phyloP scores from a whole-genome alignment of 2,888 invertebrate species.

The Ecliptopera silaceata region DNA sequence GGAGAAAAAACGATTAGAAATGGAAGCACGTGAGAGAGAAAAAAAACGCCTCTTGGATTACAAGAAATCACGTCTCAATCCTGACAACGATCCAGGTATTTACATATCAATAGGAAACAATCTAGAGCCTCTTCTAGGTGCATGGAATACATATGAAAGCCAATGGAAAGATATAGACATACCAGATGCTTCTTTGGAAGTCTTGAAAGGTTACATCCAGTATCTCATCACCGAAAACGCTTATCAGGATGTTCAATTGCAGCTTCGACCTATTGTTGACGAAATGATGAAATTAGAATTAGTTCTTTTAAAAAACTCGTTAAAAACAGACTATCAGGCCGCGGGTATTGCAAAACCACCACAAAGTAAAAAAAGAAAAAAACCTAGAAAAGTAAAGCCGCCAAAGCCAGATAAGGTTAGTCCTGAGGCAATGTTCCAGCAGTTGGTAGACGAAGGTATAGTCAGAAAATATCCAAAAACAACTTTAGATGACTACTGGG shows the following conservation, averaged over 20 bases:
- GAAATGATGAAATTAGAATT: constrained; percentile 85
- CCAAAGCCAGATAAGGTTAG: constrained; percentile 85
- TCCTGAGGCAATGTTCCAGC: constrained; percentile 87
- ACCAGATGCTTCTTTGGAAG: constrained; percentile 79
- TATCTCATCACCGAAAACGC: constrained; percentile 86
- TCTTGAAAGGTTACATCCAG: constrained; percentile 84
- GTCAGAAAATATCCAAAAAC: constrained; percentile 84
- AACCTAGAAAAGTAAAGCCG: constrained; percentile 66
- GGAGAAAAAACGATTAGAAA: constrained; percentile 62
- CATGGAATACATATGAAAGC: constrained; percentile 62
- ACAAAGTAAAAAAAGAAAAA: constrained; percentile 60
- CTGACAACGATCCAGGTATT: constrained; percentile 71
- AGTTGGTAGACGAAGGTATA: constrained; percentile 87
- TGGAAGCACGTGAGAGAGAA: constrained; percentile 61
- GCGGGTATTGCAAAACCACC: constrained; percentile 49
- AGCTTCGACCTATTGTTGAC: constrained; percentile 88
- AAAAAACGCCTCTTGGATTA: constrained; percentile 70
- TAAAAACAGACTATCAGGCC: constrained; percentile 64
- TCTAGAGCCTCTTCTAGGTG: constrained; percentile 45
- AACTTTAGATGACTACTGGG: constrained; percentile 85
- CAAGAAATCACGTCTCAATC: constrained; percentile 71
- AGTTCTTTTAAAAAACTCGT: constrained; percentile 76
- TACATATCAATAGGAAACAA: constrained; percentile 55
- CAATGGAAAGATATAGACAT: constrained; percentile 67
- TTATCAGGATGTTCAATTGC: constrained; percentile 84